phyloP scores from a whole-genome alignment of 2,113 vertebrate genomes.

The Cololabis saira region DNA sequence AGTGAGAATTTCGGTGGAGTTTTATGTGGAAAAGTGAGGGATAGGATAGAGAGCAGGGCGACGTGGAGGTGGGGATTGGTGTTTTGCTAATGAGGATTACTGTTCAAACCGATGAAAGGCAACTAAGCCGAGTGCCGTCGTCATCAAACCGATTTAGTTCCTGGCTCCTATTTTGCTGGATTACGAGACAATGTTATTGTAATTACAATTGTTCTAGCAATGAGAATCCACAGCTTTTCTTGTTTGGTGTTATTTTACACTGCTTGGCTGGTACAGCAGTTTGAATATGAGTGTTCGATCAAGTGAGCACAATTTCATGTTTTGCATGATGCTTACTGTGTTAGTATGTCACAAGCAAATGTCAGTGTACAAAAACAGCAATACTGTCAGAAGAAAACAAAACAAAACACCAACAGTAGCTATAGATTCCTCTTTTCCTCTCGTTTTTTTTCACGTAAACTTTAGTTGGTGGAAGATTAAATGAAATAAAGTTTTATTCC shows the following conservation, averaged over 20 bases:
- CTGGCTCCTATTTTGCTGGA: conserved; percentile 74
- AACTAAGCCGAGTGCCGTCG: conserved; percentile 56
- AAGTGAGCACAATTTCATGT: neutral
- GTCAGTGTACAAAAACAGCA: neutral
- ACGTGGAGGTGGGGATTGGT: conserved; percentile 57
- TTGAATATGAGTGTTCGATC: conserved; percentile 7
- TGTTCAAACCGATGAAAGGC: conserved; percentile 62
- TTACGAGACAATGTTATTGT: conserved; percentile 77
- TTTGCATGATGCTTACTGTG: neutral
- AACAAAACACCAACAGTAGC: no score
- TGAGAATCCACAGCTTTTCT: conserved; percentile 56
- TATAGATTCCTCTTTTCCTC: no score
- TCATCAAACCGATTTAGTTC: conserved; percentile 73
- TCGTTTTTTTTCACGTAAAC: neutral
- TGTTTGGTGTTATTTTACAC: conserved; percentile 39
- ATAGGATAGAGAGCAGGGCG: conserved; percentile 22
- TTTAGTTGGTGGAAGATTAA: conserved; percentile 40
- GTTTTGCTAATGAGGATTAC: conserved; percentile 75
- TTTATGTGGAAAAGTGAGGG: conserved; percentile 11
- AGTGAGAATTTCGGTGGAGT: conserved; percentile 57
- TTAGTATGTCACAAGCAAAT: neutral
- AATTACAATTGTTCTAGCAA: conserved; percentile 74
- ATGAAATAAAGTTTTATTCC: conserved; percentile 17
- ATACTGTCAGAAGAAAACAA: no score
- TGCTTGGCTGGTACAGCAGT: conserved; percentile 8